Evolutionary conservation across 2,113 vertebrate genomes (phyloP), one percentile per base, ranked within the genome.

Genomic region (Pseudopipra pipra): DNA sequence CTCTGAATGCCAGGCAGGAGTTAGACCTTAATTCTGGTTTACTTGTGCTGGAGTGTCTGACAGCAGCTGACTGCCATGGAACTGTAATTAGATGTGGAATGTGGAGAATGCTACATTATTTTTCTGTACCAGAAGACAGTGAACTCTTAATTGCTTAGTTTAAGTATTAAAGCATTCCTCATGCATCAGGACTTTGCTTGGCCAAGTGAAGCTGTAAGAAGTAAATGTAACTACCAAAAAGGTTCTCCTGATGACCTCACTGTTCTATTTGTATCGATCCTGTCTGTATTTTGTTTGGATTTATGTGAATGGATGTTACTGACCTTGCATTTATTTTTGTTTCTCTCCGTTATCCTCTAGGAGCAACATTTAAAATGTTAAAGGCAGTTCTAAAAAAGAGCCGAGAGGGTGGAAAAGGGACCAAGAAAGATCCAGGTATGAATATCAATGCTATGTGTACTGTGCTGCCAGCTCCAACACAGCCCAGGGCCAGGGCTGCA

Each of bases 351-450:
- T 80, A 14, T 87, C 52, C 83, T 95, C 61, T 63, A 98, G 98
- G 96, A 95, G 30, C 89, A 77, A 52, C 95, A 20, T 82, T 44
- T 95, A 97, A 97, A 96, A 99, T 99, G 99, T 98, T 99, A 97
- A 99, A 99, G 97, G 98, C 99, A 9, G 99, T 99, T 97, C 97
- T 99, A 89, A 99, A 99, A 98, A 99, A 99, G 98, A 99, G 98
- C 98, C 98, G 99, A 97, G 99, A 99, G 77, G 98, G 99, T 95
- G 98, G 98, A 96, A 99, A 99, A 95, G 98, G 98, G 80, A 98
- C 94, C 98, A 99, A 98, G 96, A 99, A 99, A 93, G 99, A 99
- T 70, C 58, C 99, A 97, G 99, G 99, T 99, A 98, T 86, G 98
- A 97, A 22, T 33, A 23, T 79, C 84, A 37, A 8, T 75, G 20